phyloP scores from a whole-genome alignment of 2,888 invertebrate species.

The Epiblema foenella region DNA sequence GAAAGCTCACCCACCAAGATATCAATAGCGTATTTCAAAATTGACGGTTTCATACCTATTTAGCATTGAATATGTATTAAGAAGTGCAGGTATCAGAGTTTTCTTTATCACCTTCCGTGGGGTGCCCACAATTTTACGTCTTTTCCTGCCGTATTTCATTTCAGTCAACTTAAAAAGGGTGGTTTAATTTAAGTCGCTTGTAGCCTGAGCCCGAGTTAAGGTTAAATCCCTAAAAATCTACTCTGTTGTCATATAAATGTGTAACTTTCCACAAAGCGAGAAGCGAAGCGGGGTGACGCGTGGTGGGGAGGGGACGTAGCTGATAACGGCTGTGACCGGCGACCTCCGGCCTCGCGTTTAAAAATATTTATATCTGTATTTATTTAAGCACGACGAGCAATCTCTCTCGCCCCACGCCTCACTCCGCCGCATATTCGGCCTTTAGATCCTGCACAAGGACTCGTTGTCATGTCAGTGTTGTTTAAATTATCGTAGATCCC shows the following conservation, averaged over 20 bases:
- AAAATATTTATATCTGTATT: conserved; percentile 68
- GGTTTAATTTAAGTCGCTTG: not conserved
- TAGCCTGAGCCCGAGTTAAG: not conserved
- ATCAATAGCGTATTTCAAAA: no score
- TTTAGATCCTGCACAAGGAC: conserved; percentile 28
- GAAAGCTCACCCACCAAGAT: no score
- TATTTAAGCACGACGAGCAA: conserved; percentile 56
- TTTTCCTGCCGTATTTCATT: not conserved
- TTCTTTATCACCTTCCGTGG: not conserved
- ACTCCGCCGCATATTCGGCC: conserved; percentile 21
- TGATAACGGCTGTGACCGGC: conserved; percentile 66
- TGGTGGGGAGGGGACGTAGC: conserved; percentile 47
- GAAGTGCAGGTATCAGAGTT: no score
- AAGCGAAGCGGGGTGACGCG: conserved; percentile 36
- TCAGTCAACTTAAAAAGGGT: not conserved
- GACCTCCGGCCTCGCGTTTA: conserved; percentile 69
- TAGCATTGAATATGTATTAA: no score
- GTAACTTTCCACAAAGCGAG: conserved; percentile 44
- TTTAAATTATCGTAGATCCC: conserved; percentile 27
- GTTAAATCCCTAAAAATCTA: conserved; percentile 5
- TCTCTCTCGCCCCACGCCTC: conserved; percentile 38
- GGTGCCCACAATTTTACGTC: not conserved
- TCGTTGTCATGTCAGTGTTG: conserved; percentile 22
- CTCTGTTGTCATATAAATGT: conserved; percentile 39
- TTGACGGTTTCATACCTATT: no score